Evolutionary conservation across 2,888 invertebrate genomes (phyloP).

Genomic region (Gymnosoma rotundatum): DNA sequence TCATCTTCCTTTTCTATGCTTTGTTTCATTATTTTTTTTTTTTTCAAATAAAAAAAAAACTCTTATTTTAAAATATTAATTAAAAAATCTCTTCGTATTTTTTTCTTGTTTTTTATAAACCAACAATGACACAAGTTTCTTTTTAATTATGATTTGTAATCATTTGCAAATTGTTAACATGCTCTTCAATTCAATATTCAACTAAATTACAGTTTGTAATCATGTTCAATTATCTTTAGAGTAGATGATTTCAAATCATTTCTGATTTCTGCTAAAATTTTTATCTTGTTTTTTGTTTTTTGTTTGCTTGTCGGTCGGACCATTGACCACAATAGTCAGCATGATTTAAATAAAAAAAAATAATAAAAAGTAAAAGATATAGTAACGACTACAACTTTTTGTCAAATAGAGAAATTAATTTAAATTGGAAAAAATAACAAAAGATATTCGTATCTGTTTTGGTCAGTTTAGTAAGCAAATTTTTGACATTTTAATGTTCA

Average conservation of each 20-base stretch:
- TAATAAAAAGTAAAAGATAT: not conserved
- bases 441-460: slow-evolving; percentile 18
- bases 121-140: slow-evolving; percentile 34
- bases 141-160: slow-evolving; percentile 54
- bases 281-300: slow-evolving; percentile 28
- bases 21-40: not conserved
- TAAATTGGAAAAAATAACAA: slow-evolving; percentile 28
- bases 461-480: slow-evolving; percentile 6
- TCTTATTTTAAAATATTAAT: not conserved
- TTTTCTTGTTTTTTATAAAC: slow-evolving; percentile 9
- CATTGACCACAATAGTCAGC: slow-evolving; percentile 59
- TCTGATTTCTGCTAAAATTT: slow-evolving; percentile 3
- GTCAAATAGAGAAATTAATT: slow-evolving; percentile 43
- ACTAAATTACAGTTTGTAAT: not conserved
- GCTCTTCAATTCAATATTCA: slow-evolving; percentile 5
- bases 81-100: slow-evolving; percentile 16
- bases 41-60: not conserved
- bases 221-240: slow-evolving; percentile 11
- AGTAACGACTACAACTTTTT: slow-evolving; percentile 8
- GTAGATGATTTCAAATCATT: not conserved
- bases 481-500: slow-evolving; percentile 57
- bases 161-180: slow-evolving; percentile 42
- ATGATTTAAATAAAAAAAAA: slow-evolving; percentile 50
- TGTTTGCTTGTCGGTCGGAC: slow-evolving; percentile 33
- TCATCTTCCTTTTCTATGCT: not conserved